phyloP scores from a whole-genome alignment of 92 coral and sea anemone species.

The Parazoanthus darwini region DNA sequence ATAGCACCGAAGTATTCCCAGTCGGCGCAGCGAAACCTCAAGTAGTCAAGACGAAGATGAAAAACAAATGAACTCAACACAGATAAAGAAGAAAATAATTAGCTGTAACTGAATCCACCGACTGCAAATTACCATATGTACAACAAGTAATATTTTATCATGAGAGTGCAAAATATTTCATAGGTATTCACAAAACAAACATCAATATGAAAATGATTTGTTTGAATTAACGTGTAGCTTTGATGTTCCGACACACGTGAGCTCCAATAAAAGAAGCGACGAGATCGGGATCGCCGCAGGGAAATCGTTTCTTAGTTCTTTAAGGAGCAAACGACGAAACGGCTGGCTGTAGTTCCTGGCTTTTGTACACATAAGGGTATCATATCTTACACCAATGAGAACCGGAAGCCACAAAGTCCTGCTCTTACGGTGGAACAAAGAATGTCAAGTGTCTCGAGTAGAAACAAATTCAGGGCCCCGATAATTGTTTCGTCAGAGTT shows the following conservation, averaged over 20 bases:
- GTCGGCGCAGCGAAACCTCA: not conserved
- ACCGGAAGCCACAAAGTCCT: constrained; percentile 32
- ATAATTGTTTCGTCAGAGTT: not conserved
- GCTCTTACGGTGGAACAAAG: constrained; percentile 2
- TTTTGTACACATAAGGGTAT: constrained; percentile 23
- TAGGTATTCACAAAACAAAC: constrained; percentile 71
- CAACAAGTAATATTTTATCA: constrained; percentile 42
- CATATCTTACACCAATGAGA: constrained; percentile 14
- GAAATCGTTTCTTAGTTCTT: constrained; percentile 23
- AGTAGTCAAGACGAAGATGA: not conserved
- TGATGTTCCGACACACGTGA: constrained; percentile 77
- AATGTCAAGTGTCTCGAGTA: constrained; percentile 19
- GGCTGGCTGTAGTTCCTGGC: constrained; percentile 37
- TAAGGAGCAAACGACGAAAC: constrained; percentile 15
- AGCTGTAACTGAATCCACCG: not conserved
- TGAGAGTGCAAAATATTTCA: constrained; percentile 50
- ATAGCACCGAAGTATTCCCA: not conserved
- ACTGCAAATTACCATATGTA: not conserved
- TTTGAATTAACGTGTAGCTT: constrained; percentile 62
- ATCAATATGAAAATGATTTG: constrained; percentile 52
- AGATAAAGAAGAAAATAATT: not conserved
- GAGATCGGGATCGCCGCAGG: constrained; percentile 38
- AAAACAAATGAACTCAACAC: not conserved
- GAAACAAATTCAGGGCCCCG: not conserved
- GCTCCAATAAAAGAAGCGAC: constrained; percentile 43